phyloP scores from a whole-genome alignment of 2,888 invertebrate genomes.

The Lycia hirtaria region DNA sequence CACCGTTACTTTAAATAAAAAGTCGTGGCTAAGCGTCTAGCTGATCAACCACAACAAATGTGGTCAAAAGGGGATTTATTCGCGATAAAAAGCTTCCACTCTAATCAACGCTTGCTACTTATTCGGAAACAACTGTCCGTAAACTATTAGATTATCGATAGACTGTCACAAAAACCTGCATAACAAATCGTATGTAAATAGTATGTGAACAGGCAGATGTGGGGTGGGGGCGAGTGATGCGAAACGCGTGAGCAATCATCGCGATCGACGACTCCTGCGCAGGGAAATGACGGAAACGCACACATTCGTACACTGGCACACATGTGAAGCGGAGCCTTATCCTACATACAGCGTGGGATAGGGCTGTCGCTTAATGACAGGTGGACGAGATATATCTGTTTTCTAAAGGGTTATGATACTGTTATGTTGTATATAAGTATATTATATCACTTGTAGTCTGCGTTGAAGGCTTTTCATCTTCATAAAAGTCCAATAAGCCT shows the following conservation, averaged over 20 bases:
- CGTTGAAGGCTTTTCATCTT: too few relatives aligned
- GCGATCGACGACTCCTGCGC: constrained; percentile 80
- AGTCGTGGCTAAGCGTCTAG: too few relatives aligned
- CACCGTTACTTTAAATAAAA: too few relatives aligned
- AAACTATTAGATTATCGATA: constrained; percentile 70
- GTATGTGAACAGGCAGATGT: constrained; percentile 75
- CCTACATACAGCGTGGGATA: constrained; percentile 25
- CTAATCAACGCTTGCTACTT: constrained; percentile 39
- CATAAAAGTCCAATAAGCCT: too few relatives aligned
- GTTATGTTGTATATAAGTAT: background rate
- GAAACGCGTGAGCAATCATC: constrained; percentile 83
- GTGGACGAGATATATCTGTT: constrained; percentile 2
- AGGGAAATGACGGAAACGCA: constrained; percentile 76
- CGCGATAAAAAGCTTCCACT: constrained; percentile 8
- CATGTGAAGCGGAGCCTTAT: constrained; percentile 32
- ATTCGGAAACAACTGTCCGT: constrained; percentile 43
- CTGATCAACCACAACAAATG: too few relatives aligned
- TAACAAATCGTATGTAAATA: constrained; percentile 77
- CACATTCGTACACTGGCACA: constrained; percentile 51
- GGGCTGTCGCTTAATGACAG: constrained; percentile 34
- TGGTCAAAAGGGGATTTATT: too few relatives aligned
- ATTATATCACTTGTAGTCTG: too few relatives aligned
- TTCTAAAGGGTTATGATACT: background rate
- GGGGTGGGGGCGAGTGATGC: constrained; percentile 81
- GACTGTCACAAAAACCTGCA: constrained; percentile 69